phyloP scores from a whole-genome alignment of 2,797 vertebrate genomes.

The Myoxocephalus aenaeus region DNA sequence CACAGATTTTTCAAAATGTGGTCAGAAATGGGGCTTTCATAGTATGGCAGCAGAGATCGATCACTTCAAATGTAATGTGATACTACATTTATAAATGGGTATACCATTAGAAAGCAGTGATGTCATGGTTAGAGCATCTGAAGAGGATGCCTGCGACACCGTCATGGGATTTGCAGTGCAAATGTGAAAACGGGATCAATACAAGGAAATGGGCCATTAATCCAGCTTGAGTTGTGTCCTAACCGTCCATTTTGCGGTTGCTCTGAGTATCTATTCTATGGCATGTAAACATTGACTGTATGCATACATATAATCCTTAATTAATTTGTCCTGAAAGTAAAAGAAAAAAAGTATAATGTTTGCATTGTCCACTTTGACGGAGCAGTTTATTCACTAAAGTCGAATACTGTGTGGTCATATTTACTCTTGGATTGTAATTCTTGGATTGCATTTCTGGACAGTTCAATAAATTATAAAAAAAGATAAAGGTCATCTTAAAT shows the following conservation, averaged over 20 bases:
- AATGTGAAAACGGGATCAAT: conserved; percentile 42
- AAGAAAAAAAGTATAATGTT: conserved; percentile 22
- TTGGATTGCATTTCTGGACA: conserved; percentile 41
- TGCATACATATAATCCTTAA: conserved; percentile 34
- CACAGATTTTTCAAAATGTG: conserved; percentile 35
- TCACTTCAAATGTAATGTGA: conserved; percentile 18
- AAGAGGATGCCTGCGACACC: conserved; percentile 23
- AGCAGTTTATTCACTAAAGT: conserved; percentile 14
- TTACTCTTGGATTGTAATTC: conserved; percentile 21
- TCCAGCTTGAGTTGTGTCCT: conserved; percentile 44
- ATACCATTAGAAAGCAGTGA: conserved; percentile 45
- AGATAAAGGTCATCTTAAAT: conserved; percentile 60
- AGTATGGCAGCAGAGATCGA: neutral
- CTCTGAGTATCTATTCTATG: conserved; percentile 50
- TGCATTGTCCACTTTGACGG: conserved; percentile 28
- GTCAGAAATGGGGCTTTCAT: conserved; percentile 7
- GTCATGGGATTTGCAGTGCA: conserved; percentile 45
- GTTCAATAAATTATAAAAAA: conserved; percentile 63
- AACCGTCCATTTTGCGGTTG: conserved; percentile 45
- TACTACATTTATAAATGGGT: conserved; percentile 34
- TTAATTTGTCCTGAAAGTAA: conserved; percentile 29
- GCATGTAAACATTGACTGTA: conserved; percentile 61
- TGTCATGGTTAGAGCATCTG: conserved; percentile 34
- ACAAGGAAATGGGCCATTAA: conserved; percentile 43
- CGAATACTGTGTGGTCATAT: conserved; percentile 44